These are phyloP conservation scores for Colletes collaris DNA, from an alignment of 2,888 invertebrate genomes.

Conservation along the genomic window DNA sequence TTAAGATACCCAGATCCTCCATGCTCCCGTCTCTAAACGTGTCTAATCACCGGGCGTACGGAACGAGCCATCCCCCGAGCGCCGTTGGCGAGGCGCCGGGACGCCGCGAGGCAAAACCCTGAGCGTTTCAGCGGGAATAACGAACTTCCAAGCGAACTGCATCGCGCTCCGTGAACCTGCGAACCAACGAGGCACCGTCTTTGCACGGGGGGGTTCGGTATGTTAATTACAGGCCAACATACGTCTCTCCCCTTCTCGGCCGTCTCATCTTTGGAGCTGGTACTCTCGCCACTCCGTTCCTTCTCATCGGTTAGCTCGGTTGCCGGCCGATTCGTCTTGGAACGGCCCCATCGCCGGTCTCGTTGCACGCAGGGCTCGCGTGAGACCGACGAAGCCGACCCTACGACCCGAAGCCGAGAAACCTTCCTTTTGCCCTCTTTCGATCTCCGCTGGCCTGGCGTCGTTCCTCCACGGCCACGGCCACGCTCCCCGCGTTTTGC, in stretches of 20 bases:
- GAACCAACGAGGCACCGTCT: conserved; percentile 63
- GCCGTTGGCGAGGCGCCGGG: too few relatives aligned
- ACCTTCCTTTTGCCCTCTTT: conserved; percentile 70
- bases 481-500: conserved; percentile 51
- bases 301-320: conserved; percentile 64
- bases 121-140: conserved; percentile 22
- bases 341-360: conserved; percentile 69
- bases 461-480: conserved; percentile 20
- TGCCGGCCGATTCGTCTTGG: conserved; percentile 67
- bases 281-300: conserved; percentile 44
- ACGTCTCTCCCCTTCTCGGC: conserved; percentile 59
- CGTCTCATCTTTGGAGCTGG: conserved; percentile 42
- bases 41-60: too few relatives aligned
- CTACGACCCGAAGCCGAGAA: conserved; percentile 77
- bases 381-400: conserved; percentile 77
- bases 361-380: conserved; percentile 74
- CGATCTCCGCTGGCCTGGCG: conserved; percentile 51
- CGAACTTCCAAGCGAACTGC: conserved; percentile 22
- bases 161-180: conserved; percentile 48
- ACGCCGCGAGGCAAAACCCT: not conserved
- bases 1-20: too few relatives aligned
- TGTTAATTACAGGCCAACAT: conserved; percentile 82
- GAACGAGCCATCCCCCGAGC: too few relatives aligned
- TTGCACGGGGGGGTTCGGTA: conserved; percentile 80
- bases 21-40: too few relatives aligned